Base-by-base conservation (phyloP, 2,888 invertebrate genomes). In the Pseudococcus jackbeardsleyi region DNA sequence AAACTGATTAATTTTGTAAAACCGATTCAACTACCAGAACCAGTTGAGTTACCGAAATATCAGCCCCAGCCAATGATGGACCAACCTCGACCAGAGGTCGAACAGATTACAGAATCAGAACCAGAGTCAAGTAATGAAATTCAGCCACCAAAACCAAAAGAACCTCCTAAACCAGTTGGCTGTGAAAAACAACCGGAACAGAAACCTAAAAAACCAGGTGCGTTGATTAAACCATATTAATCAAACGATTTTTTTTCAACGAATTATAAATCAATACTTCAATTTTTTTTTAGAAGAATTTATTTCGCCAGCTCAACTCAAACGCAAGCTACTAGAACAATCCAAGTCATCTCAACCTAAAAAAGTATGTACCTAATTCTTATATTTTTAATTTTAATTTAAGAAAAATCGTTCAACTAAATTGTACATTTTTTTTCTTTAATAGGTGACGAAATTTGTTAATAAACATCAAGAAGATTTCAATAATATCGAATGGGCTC, bases 1-100 rank as follows among this genome's bases (percentile, higher is more conserved):
- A 94, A 94, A 33, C 92, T 98, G 39, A 94, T 96, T 0, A 95
- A 96, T 90, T 92, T 98, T 68, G 95, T 95, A 0, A 94, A 94
- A 89, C 96, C 79, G 1, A n/a, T 82, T 46, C 42, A 82, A 82
- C 17, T 82, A 46, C 79, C 79, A 19, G 79, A 82, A 82, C 64
- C 79, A 0, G 19, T 82, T 5, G 5, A 46, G 46, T n/a, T 82
- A 46, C 46, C 79, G 26, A 46, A 82, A 82, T 82, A 82, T 39
- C 54, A 54, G n/a, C 54, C 48, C n/a, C 59, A 59, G 15, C 59
- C 64, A 22, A 22, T 7, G 22, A 64, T 9, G 22, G 11, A 1
- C 22, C 19, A 2, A 64, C 6, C 5, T 59, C 8, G 46, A 46
- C 4, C 17, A 11, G 22, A 19, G 3, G 77, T 64, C 12, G 87